Base-by-base conservation (phyloP, 2,888 invertebrate genomes). In the Blera fallax region DNA sequence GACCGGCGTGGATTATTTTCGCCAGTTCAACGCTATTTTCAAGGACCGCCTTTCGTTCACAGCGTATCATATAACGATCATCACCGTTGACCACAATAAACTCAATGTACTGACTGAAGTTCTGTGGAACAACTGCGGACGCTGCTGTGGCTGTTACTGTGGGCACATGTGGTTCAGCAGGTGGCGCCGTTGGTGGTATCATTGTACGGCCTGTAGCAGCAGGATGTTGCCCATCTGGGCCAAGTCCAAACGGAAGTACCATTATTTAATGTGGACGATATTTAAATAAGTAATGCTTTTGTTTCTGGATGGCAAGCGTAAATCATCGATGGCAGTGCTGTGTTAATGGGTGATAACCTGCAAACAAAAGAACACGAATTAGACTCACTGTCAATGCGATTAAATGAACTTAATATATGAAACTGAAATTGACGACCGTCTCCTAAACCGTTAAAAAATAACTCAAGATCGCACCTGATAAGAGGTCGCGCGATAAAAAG, bases 41-140 rank as follows among this genome's bases (percentile, higher is more conserved):
- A 16, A 91, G 88, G 7, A 92, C 90, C 2, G 90, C 90, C 67
- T 91, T 91, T 1, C 92, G 89, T 79, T 91, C 91, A 65, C 91
- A 91, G 5, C 92, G 90, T 37, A 92, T 92, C 91, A 92, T 90
- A 56, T 91, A 91, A 10, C 91, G 90, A 88, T 92, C 91, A n/a
- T 92, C 91, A 34, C 91, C 91, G 72, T 92, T 92, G 7, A 92
- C 92, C 52, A 92, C 91, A 34, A 92, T 91, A 65, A 92, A 92
- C 76, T 92, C 92, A 74, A 92, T 91, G 84, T 92, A 92, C 8
- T 90, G 90, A 87, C 91, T 90, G 58, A 89, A 89, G 64, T 90
- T 91, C 78, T 91, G 89, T 56, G 91, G 91, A 65, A 91, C 90
- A 8, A 89, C 90, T 24, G 73, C 78, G 21, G 81, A 70, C 45